Conservation (phyloP, 2,888 invertebrate species). For the Dendrolimus houi region DNA sequence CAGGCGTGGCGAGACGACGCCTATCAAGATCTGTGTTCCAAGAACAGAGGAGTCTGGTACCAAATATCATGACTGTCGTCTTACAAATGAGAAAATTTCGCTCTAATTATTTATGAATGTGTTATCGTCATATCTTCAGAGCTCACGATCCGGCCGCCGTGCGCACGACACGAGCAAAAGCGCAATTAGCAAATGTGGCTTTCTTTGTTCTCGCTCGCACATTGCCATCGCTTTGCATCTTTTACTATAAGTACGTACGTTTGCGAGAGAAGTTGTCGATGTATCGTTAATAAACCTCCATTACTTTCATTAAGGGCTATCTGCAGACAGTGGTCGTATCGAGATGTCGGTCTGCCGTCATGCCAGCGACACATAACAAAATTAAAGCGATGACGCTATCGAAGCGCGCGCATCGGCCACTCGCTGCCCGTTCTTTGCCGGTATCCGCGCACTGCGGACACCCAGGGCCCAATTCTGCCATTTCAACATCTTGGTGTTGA, state of each 20-base stretch:
- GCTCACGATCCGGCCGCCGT: conserved; percentile 73
- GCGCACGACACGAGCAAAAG: conserved; percentile 74
- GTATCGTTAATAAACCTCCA: conserved; percentile 71
- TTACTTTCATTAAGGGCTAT: conserved; percentile 75
- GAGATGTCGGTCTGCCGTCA: conserved; percentile 65
- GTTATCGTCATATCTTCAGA: conserved; percentile 73
- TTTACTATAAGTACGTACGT: conserved; percentile 42
- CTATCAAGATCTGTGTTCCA: conserved; percentile 67
- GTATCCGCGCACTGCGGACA: conserved; percentile 27
- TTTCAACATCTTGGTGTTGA: too few relatives aligned
- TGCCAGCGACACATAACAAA: conserved; percentile 68
- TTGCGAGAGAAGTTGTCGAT: conserved; percentile 53
- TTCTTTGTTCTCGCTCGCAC: conserved; percentile 75
- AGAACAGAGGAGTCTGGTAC: conserved; percentile 66
- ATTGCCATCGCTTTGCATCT: conserved; percentile 58
- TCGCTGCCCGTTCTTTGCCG: conserved; percentile 25
- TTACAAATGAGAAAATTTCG: conserved; percentile 77
- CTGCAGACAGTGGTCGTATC: conserved; percentile 67
- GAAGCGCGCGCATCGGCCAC: conserved; percentile 54
- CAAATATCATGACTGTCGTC: conserved; percentile 75
- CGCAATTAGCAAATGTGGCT: conserved; percentile 76
- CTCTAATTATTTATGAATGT: conserved; percentile 78
- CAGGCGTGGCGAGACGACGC: conserved; percentile 62
- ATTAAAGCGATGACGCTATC: conserved; percentile 72
- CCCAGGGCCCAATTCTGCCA: neutral